phyloP scores from a whole-genome alignment of 2,888 invertebrate species.

The Pteria penguin region DNA sequence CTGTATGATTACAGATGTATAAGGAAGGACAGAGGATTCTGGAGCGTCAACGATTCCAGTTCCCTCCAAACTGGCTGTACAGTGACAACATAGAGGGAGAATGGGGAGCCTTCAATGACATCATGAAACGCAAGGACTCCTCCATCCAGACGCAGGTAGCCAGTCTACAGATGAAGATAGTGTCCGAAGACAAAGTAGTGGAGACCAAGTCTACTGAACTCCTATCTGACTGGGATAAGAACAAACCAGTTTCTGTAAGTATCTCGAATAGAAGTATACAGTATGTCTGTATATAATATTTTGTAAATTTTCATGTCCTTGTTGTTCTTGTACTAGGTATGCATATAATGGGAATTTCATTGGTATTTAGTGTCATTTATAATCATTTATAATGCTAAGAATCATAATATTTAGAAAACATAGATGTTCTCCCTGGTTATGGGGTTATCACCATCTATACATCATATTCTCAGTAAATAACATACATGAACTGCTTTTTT shows the following conservation, averaged over 20 bases:
- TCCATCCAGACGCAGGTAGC: conserved; percentile 80
- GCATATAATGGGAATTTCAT: too few relatives aligned
- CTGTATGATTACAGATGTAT: conserved; percentile 86
- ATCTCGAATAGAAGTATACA: too few relatives aligned
- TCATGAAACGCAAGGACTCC: conserved; percentile 97
- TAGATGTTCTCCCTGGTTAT: too few relatives aligned
- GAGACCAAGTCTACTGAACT: conserved; percentile 96
- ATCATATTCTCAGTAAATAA: too few relatives aligned
- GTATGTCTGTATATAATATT: too few relatives aligned
- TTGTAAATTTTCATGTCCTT: too few relatives aligned
- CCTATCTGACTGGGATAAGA: conserved; percentile 97
- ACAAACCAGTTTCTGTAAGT: conserved; percentile 92
- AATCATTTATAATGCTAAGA: too few relatives aligned
- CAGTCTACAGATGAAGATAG: conserved; percentile 96
- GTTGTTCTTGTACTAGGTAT: too few relatives aligned
- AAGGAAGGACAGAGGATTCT: conserved; percentile 97
- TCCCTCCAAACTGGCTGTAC: conserved; percentile 97
- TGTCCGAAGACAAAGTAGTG: conserved; percentile 98
- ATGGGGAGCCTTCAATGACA: conserved; percentile 99
- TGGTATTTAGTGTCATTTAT: too few relatives aligned
- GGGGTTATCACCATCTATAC: too few relatives aligned
- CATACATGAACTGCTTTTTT: too few relatives aligned
- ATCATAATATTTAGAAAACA: too few relatives aligned
- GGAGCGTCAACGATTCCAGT: conserved; percentile 98
- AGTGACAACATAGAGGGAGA: conserved; percentile 99